Base-by-base conservation (phyloP, 92 coral and sea anemone species). In the Phenganax subtilis region DNA sequence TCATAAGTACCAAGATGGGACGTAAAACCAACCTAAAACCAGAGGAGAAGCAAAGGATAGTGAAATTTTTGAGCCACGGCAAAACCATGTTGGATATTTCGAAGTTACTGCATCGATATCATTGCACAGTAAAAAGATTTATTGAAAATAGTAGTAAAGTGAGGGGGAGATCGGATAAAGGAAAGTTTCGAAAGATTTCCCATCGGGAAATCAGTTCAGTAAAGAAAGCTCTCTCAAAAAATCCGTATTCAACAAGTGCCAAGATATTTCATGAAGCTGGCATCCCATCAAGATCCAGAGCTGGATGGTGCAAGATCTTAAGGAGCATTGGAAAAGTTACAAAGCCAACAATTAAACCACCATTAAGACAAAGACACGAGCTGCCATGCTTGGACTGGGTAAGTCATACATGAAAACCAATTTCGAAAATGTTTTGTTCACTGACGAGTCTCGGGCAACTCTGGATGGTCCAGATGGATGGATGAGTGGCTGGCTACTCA, bases 301-400 rank as follows among this genome's bases (percentile, higher is more conserved):
- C 77, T 10, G 77, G 77, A 72, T 60, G 77, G 77, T 72, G 77
- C 37, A 72, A 31, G 77, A 72, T 72, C 37, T 72, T 72, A 72
- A 72, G 53, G 16, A 72, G 77, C 60, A 27, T 72, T 51, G 77
- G 77, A 9, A 72, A 72, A 72, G 57, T 72, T 17, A 14, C 75
- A 15, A 44, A 52, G 37, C 77, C 77, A 52, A 72, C 60, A 47
- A 52, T 72, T 52, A 72, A 7, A 72, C 77, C 77, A 72, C 77
- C 77, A 72, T 17, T 72, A 28, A 73, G 6, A 54, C 28, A 52
- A 52, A 73, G 15, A 72, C 77, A 72, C 12, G 47, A 72, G 77
- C 37, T 72, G 77, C 25, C 77, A 12, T 57, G 57, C 37, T 37
- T 72, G n/a, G 57, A 72, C 57, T 72, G 57, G 77, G 77, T 47